Evolutionary conservation across 1,140 invertebrate genomes (phyloP), one percentile per base, ranked within the genome.

Genomic region (Trachymyrmex septentrionalis): DNA sequence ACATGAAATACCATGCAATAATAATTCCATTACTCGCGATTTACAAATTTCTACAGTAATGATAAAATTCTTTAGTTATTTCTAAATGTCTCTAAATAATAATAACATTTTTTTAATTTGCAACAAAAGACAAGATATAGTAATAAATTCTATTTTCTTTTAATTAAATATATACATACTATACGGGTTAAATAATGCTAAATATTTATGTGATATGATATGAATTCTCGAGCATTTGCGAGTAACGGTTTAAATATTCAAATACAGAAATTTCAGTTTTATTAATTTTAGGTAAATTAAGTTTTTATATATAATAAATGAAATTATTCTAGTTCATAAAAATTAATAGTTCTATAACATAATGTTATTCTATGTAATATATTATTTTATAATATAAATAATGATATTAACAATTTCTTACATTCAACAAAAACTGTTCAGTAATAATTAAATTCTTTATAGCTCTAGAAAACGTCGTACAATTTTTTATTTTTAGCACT

Each of bases 1-100:
- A 78, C 24, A 66, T 78, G 3, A 66, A 66, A 66, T 78, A 21
- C 12, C 6, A 64, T n/a, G 3, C 16, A 30, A 64, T n/a, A 64
- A n/a, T 63, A 77, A 78, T 64, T 34, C 7, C n/a, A 2, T 53
- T 53, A 53, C 10, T 53, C 7, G 21, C 53, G 3, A 64, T 30
- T 6, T 19, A 59, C 0, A 59, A 44, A 21, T 69, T 21, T 77
- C 9, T n/a, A 44, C 9, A 19, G 0, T 30, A 16, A 78, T 50
- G 27, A 66, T 50, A 14, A 78, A 66, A 21, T 34, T 53, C 12
- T 5, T 63, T 48, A 24, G 9, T 57, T 44, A 44, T 7, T 78
- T 30, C 5, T 34, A 21, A 50, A 34, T 44, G 61, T 44, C 7
- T 44, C 3, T 76, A 44, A 44, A 44, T 44, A 44, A 44, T 44